Conservation (phyloP, 2,888 invertebrate species). For the Hirtodrosophila confusa region DNA sequence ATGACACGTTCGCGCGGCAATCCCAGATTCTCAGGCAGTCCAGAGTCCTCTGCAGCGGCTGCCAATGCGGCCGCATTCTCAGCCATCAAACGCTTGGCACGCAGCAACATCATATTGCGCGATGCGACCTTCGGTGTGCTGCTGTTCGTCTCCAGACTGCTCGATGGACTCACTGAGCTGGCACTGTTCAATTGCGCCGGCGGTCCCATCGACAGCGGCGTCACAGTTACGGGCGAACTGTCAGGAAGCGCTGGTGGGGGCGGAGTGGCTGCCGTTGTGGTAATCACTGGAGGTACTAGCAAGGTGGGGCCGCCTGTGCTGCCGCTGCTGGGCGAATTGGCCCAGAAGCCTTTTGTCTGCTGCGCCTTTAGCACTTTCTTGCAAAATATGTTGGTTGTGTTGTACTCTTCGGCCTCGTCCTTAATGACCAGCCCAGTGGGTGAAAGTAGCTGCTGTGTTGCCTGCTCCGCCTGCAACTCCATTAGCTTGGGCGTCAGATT, state of each 20-base stretch:
- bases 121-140: constrained; percentile 84
- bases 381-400: constrained; percentile 82
- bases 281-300: constrained; percentile 75
- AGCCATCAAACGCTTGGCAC: constrained; percentile 83
- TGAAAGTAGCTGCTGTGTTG: constrained; percentile 44
- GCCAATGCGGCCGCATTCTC: constrained; percentile 69
- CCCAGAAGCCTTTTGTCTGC: constrained; percentile 83
- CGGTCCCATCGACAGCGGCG: constrained; percentile 82
- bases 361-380: constrained; percentile 84
- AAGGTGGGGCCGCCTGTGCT: constrained; percentile 42
- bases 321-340: constrained; percentile 77
- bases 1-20: constrained; percentile 89
- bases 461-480: constrained; percentile 55
- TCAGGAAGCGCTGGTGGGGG: constrained; percentile 52
- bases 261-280: constrained; percentile 74
- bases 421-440: constrained; percentile 73
- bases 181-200: constrained; percentile 78
- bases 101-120: constrained; percentile 85
- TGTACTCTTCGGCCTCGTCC: constrained; percentile 82
- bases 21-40: constrained; percentile 84
- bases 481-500: constrained; percentile 82
- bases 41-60: constrained; percentile 62
- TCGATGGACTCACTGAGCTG: constrained; percentile 76
- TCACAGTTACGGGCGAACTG: constrained; percentile 76
- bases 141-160: constrained; percentile 55